Base-by-base conservation (phyloP, 2,797 vertebrate species). In the Sebastes kiyomatsui region DNA sequence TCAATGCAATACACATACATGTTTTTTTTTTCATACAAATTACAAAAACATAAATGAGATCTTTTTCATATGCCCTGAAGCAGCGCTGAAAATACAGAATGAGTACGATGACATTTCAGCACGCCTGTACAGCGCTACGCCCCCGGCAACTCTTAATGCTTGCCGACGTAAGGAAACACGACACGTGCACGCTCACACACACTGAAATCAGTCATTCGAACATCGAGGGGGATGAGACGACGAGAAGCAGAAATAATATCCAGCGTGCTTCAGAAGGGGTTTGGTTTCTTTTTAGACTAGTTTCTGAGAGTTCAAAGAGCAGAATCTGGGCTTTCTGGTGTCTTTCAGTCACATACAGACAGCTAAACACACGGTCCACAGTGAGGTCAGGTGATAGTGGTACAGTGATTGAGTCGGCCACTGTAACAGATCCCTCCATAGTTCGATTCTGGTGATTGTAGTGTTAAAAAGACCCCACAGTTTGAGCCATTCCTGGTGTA, bases 41-140 rank as follows among this genome's bases (percentile, higher is more conserved):
- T 92, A 93, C 91, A 95, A 95, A 95, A 95, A 94, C 89, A 92
- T 92, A 94, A 93, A 94, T 86, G 83, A 93, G 88, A 92, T 82
- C 49, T 92, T 91, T 91, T 88, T 92, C 74, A 74, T 89, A 79
- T 85, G 88, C 87, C 90, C 90, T 88, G 90, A 91, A 93, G 93
- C 90, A 73, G 86, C 80, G 80, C 90, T 88, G 90, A 92, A 90
- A 90, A 79, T 69, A 92, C 87, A 92, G 74, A 88, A 86, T 46
- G 81, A 80, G 65, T 81, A 92, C 83, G 58, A 83, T 71, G 83
- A 88, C 68, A 86, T 88, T 85, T 92, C 80, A 87, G 90, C 81
- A 81, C 77, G 84, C 81, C 87, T 92, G 90, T 88, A 92, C 90
- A 91, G 89, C 72, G 69, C 72, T 52, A 83, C 18, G 74, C 88